Base-by-base conservation (phyloP, 2,113 vertebrate species). In the Atlantisia rogersi region DNA sequence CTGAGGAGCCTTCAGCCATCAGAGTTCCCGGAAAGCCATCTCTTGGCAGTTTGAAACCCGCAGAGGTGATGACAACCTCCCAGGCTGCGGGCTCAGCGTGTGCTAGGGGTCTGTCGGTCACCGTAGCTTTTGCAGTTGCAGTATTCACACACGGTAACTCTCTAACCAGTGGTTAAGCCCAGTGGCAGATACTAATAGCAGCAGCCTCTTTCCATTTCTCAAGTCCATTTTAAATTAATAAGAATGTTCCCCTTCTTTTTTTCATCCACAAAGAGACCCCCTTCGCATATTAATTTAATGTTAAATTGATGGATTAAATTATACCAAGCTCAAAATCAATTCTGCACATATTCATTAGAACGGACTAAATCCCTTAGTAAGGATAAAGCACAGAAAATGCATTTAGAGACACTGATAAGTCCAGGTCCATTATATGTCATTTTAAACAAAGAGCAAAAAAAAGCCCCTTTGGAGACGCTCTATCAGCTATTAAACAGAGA, bases 261-360 rank as follows among this genome's bases (percentile, higher is more conserved):
- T 97, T 97, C 97, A 98, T 97, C 97, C 98, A 96, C 97, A 97
- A 97, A 98, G 96, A 98, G 97, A 95, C 94, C 95, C 96, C 96
- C 97, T 98, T 98, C 98, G 98, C 98, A 99, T 99, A 99, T 99
- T 98, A 98, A 98, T 98, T 98, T 98, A 98, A 99, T 98, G 98
- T 98, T 99, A 99, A 99, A 99, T 98, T 99, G 99, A 99, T 99
- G 98, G 98, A 99, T 99, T 99, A 99, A 99, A 99, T 99, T 99
- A 99, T 99, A 98, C 98, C 96, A 96, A 98, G 98, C 98, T 98
- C 97, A 97, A 97, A 99, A 99, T 99, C 99, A 98, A 98, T 99
- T 98, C 98, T 98, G 98, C 97, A 96, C 97, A 94, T 97, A 96
- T 98, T 98, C 98, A 98, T 98, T 98, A 98, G 98, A 97, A 98